A percentile compares a stretch with the other conserved stretches of the same genome.
Evolutionary conservation across 2,888 invertebrate species (phyloP).

Genomic region (Stenotaenia linearis): DNA sequence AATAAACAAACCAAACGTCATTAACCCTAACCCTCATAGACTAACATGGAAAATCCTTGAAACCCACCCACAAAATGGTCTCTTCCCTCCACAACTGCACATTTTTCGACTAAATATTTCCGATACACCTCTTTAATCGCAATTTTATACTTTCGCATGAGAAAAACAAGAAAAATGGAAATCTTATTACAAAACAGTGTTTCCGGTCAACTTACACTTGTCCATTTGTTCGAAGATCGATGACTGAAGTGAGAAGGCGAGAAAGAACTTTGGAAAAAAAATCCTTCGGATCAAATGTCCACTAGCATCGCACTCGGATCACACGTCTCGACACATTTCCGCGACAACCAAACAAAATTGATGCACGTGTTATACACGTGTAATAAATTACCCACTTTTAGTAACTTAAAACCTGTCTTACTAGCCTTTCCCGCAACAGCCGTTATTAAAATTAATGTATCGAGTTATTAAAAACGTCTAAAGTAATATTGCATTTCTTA

Average conservation of each 20-base stretch:
- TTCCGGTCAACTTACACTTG: slow-evolving; percentile 8
- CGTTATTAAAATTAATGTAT: not conserved
- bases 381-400: not conserved
- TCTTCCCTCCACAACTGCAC: not conserved
- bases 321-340: not conserved
- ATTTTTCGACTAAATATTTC: not conserved
- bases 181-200: not conserved
- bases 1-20: no score
- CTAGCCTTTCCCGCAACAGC: not conserved
- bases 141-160: not conserved
- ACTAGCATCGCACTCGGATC: not conserved
- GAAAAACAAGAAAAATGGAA: not conserved
- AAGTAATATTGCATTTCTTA: not conserved
- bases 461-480: not conserved
- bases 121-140: not conserved
- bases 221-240: not conserved
- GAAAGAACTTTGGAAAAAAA: not conserved
- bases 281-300: not conserved
- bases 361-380: not conserved
- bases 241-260: not conserved
- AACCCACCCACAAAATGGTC: not conserved
- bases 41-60: not conserved
- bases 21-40: not conserved
- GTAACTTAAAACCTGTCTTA: not conserved
- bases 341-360: not conserved